Evolutionary conservation across 2,888 invertebrate species (phyloP), one percentile per base, ranked within the genome.

Genomic region (Campaea margaritaria): DNA sequence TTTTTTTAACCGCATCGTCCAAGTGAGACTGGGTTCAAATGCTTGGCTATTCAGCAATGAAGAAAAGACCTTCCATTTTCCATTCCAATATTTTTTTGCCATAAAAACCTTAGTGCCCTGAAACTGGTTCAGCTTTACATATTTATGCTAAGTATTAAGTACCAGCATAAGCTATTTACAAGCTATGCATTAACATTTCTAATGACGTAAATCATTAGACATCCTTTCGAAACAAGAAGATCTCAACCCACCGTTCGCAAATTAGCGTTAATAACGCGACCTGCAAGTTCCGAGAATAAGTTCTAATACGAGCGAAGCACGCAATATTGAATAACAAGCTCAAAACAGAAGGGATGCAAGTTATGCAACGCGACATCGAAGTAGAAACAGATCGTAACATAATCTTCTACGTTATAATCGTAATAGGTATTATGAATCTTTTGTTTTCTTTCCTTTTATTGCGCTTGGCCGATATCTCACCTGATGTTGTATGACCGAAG

Each of bases 321-420:
- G 76, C 76, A 68, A 75, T 69, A 70, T 72, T 62, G 58, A 63
- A 68, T 69, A 75, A 75, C 69, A 72, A 73, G 64, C 63, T 21
- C 51, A 65, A 64, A 61, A 64, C 58, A 63, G 45, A 68, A 65
- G 64, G 66, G 59, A 65, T 69, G 70, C 48, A 68, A 69, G n/a
- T n/a, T n/a, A n/a, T n/a, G n/a, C n/a, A n/a, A n/a, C 56, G 58
- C 48, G 60, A 64, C 58, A 65, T 60, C 49, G 65, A 61, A 62
- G 54, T 48, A 59, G 59, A 64, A 72, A 67, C 53, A 1, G 43
- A 10, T 48, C 10, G 1, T n/a, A 36, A 28, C 7, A 7, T 2
- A 5, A 27, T 27, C 7, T 27, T 34, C 34, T 34, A 34, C 34
- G 10, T 34, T 11, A 34, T 34, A 5, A 27, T 27, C 27, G 4